Base-by-base conservation (phyloP, 2,888 invertebrate species). In the Cremastinae sp. region DNA sequence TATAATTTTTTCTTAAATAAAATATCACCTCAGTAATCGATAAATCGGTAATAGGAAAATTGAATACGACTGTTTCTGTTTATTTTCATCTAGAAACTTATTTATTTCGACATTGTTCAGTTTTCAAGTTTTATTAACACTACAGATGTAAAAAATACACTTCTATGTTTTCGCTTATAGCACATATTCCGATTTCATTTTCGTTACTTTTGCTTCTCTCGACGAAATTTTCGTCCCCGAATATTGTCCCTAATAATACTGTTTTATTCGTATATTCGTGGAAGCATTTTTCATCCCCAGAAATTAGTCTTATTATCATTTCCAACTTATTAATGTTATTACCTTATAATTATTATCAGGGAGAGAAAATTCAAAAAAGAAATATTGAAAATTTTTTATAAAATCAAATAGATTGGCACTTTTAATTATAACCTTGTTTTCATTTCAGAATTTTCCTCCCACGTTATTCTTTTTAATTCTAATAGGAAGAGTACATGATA, bases 181-280 rank as follows among this genome's bases (percentile, higher is more conserved):
- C 59, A 59, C 22, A 47, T 62, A 18, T 49, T n/a, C n/a, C n/a
- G 10, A 16, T 10, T 37, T 55, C 12, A 14, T 35, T 53, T 20
- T 35, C 20, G 12, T 35, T n/a, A 53, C 22, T 61, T 37, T 9
- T 49, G 58, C 10, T 62, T 43, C 41, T 28, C 28, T 28, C 2
- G 28, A 28, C 2, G 28, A 28, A 28, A 41, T 47, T 64, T 37
- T 20, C 41, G 43, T 65, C 64, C 51, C 65, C 55, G 65, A 56
- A 56, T 61, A 66, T 77, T 61, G 51, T 65, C 28, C 28, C 65
- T 66, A 66, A 37, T 74, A 74, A 77, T 77, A 77, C 77, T 77
- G 74, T 70, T 49, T 56, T 39, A 74, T 68, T 68, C 35, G 41
- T 16, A 39, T 28, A 68, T 51, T 61, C 47, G 55, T 39, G 56